Evolutionary conservation across 2,797 vertebrate genomes (phyloP).

Genomic region (Labroides dimidiatus): DNA sequence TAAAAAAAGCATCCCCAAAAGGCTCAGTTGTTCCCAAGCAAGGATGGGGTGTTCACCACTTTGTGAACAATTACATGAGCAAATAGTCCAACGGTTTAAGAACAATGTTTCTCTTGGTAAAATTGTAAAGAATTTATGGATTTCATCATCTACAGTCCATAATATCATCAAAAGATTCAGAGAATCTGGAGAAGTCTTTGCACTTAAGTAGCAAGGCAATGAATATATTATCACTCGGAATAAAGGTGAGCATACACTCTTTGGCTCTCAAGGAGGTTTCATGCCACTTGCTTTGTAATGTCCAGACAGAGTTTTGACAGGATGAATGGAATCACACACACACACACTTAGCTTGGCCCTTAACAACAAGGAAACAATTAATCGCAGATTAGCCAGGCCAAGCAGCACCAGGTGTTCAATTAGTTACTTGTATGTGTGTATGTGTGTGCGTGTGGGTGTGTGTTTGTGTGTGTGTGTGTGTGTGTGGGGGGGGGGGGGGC

Average conservation of each 20-base stretch:
- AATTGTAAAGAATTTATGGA: no score
- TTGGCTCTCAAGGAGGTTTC: background rate
- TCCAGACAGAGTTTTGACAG: conserved; percentile 9
- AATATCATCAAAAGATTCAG: no score
- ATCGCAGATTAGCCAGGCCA: conserved; percentile 67
- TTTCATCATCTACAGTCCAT: no score
- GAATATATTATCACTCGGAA: conserved; percentile 23
- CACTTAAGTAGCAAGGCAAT: conserved; percentile 38
- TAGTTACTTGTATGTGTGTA: conserved; percentile 38
- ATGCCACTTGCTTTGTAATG: conserved; percentile 5
- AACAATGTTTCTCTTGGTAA: no score
- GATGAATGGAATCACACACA: conserved; percentile 12
- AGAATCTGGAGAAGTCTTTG: no score
- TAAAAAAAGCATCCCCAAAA: no score
- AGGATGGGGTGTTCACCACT: no score
- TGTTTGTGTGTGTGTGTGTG: background rate
- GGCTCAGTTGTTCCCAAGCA: no score
- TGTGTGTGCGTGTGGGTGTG: conserved; percentile 20
- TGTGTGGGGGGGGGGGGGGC: background rate
- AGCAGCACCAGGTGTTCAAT: conserved; percentile 71
- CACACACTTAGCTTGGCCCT: conserved; percentile 24
- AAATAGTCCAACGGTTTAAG: no score
- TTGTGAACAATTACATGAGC: no score
- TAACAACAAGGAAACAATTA: conserved; percentile 68
- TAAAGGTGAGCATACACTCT: conserved; percentile 3